phyloP scores from a whole-genome alignment of 1,140 invertebrate genomes.

The Andricus grossulariae region DNA sequence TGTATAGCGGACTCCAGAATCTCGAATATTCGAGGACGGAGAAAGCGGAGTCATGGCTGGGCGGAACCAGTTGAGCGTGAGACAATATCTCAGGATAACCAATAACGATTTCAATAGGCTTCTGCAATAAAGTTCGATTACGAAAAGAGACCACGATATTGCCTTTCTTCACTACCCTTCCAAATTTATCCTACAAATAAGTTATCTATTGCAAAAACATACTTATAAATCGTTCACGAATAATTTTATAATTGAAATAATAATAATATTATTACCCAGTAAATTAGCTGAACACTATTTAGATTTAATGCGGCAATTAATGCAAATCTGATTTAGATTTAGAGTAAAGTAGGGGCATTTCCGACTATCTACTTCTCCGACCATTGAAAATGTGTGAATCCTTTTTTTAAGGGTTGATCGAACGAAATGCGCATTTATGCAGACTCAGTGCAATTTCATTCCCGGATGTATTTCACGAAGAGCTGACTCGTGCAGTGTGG shows the following conservation, averaged over 20 bases:
- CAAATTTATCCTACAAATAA: neutral
- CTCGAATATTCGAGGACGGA: conserved; percentile 53
- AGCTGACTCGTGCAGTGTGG: conserved; percentile 39
- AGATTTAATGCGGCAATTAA: no score
- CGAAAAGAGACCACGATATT: neutral
- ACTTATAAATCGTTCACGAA: no score
- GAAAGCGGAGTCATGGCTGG: conserved; percentile 34
- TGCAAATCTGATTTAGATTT: no score
- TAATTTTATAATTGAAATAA: no score
- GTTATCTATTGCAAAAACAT: no score
- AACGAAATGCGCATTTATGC: conserved; percentile 31
- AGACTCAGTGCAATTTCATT: conserved; percentile 33
- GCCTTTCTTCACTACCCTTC: neutral
- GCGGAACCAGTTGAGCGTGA: conserved; percentile 21
- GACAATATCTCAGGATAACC: conserved; percentile 30
- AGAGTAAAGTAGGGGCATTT: no score
- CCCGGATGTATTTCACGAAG: conserved; percentile 53
- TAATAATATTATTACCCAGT: no score
- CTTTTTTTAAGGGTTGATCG: conserved; percentile 5
- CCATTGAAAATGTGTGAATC: neutral
- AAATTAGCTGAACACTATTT: no score
- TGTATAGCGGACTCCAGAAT: conserved; percentile 49
- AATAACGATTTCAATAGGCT: neutral
- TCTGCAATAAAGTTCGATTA: conserved; percentile 13
- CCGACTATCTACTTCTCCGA: neutral